Evolutionary conservation across 2,888 invertebrate genomes (phyloP).

Genomic region (Stictocephala bisonia): DNA sequence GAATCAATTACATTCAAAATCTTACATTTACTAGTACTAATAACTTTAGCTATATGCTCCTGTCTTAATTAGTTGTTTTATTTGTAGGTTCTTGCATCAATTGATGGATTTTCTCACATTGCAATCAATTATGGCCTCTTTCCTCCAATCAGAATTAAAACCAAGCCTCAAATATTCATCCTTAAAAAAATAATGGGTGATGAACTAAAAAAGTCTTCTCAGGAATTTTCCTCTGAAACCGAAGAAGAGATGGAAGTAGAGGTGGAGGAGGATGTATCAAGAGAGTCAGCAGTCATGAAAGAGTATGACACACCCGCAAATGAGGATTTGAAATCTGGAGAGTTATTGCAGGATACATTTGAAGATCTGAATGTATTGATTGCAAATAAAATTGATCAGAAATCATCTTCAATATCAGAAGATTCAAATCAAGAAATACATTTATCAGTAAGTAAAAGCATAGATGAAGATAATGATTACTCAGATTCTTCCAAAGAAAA

Average conservation of each 20-base stretch:
- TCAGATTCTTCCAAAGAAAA: too few relatives aligned
- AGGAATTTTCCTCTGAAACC: background rate
- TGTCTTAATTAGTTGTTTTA: background rate
- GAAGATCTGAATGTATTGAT: too few relatives aligned
- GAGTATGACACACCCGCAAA: background rate
- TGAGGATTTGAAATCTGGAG: conserved; percentile 6
- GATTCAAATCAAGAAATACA: too few relatives aligned
- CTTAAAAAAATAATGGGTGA: conserved; percentile 73
- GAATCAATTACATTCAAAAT: too few relatives aligned
- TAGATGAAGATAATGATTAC: too few relatives aligned
- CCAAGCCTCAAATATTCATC: conserved; percentile 84
- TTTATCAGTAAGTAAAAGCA: too few relatives aligned
- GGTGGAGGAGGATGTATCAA: conserved; percentile 26
- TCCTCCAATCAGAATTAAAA: conserved; percentile 83
- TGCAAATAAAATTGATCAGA: too few relatives aligned
- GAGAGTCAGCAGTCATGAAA: conserved; percentile 31
- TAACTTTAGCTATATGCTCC: background rate
- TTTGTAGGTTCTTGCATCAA: conserved; percentile 75
- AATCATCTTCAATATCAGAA: too few relatives aligned
- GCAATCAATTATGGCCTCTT: conserved; percentile 81
- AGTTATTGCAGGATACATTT: background rate
- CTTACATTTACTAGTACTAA: too few relatives aligned
- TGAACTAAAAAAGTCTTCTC: background rate
- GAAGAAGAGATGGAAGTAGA: conserved; percentile 10
- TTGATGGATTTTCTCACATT: conserved; percentile 87